These are phyloP conservation scores for Mola mola DNA, from an alignment of 2,113 vertebrate species.

Conservation along the genomic window DNA sequence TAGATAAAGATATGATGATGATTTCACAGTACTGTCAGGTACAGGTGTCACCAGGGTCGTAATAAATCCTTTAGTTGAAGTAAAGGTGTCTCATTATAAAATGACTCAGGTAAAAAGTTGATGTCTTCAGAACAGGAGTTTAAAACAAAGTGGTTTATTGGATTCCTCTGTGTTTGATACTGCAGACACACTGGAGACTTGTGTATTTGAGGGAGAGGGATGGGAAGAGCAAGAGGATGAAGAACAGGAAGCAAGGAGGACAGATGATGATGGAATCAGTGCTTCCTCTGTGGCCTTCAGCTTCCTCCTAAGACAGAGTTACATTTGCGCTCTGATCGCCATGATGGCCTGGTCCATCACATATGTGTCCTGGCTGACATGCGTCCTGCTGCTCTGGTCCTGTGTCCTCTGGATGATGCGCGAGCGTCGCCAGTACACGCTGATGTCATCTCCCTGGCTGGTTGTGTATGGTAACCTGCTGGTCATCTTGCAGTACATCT, in stretches of 20 bases:
- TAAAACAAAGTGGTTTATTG: not conserved
- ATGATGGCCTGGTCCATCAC: conserved; percentile 95
- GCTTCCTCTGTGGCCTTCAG: conserved; percentile 84
- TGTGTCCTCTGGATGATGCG: conserved; percentile 95
- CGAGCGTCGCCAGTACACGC: conserved; percentile 89
- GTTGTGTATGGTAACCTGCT: conserved; percentile 91
- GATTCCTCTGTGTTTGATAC: not conserved
- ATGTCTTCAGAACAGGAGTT: no score
- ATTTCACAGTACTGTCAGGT: no score
- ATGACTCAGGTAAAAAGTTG: no score
- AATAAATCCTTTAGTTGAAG: no score
- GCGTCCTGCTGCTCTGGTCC: conserved; percentile 94
- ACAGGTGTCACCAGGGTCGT: no score
- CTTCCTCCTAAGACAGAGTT: conserved; percentile 96
- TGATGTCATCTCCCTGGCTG: conserved; percentile 94
- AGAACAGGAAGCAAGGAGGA: conserved; percentile 60
- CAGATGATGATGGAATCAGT: conserved; percentile 59
- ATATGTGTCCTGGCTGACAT: conserved; percentile 95
- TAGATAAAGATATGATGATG: no score
- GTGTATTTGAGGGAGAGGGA: conserved; percentile 61
- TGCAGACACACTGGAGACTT: conserved; percentile 70
- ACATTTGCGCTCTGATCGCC: conserved; percentile 86
- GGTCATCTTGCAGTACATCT: conserved; percentile 92
- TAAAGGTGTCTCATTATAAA: no score
- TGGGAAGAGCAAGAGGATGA: conserved; percentile 63